Evolutionary conservation across 2,888 invertebrate species (phyloP), one percentile per base, ranked within the genome.

Genomic region (Volucella inflata): DNA sequence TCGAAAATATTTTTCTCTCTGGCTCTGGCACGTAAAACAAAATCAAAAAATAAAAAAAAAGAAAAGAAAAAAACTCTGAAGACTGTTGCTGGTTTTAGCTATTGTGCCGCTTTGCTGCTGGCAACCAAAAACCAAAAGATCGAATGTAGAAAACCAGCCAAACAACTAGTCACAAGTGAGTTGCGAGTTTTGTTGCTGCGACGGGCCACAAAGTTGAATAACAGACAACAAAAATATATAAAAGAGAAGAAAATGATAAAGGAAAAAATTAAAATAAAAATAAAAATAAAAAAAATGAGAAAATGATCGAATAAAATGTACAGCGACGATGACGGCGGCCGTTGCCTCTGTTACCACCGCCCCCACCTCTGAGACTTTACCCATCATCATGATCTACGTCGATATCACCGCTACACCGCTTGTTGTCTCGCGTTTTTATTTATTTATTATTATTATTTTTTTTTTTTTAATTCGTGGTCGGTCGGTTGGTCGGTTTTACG

Each of bases 121-220:
- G 81, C 75, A 71, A 79, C 74, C 1, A 79, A 79, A 84, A 6
- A 30, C 30, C 67, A 75, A 71, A 79, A 67, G 50, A 81, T 81
- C 68, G 71, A 85, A 72, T 81, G 76, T 72, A 85, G 84, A 85
- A 30, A 85, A 85, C 85, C 81, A 85, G 85, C 85, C 85, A 85
- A 85, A 72, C 85, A 80, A 81, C 85, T 81, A 85, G 85, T 85
- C 81, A 85, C 80, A 85, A 84, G 76, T 72, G 76, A 85, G 72
- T 68, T 85, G 81, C 76, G 81, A 77, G 81, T 85, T 85, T 81
- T 68, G 72, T 67, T 71, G 67, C 67, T 67, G 67, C 76, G 72
- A 67, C 76, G 62, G 72, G 62, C 83, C 67, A 67, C 75, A 71
- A 79, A 80, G 80, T 75, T 80, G 75, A 84, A 84, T 80, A 84